Conservation (phyloP, 2,888 invertebrate species). For the Tyria jacobaeae region DNA sequence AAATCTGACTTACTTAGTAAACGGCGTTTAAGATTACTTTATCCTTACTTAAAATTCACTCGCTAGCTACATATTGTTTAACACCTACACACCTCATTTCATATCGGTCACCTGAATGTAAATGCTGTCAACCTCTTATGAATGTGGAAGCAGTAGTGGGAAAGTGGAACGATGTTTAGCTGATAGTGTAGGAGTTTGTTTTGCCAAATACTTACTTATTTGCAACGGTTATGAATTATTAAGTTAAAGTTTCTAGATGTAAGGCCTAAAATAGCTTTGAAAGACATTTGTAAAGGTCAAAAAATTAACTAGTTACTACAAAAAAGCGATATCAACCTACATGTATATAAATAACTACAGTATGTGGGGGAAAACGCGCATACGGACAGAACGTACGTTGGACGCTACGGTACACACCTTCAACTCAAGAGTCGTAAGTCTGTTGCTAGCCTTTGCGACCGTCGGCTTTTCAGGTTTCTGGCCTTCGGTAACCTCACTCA, state of each 20-base stretch:
- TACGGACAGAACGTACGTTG: no score
- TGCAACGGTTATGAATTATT: constrained; percentile 18
- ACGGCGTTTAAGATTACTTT: constrained; percentile 24
- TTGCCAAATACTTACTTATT: constrained; percentile 49
- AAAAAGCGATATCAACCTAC: not conserved
- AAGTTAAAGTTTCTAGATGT: constrained; percentile 20
- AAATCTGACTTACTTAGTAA: constrained; percentile 35
- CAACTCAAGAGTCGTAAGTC: no score
- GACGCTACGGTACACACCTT: no score
- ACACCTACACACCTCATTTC: constrained; percentile 64
- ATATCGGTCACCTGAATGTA: constrained; percentile 71
- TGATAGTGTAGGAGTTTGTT: constrained; percentile 47
- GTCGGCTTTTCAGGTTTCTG: no score
- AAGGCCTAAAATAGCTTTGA: not conserved
- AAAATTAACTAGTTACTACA: not conserved
- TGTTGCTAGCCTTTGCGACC: no score
- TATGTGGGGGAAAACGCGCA: no score
- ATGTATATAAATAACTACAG: no score
- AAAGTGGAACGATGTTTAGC: constrained; percentile 58
- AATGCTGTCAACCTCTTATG: constrained; percentile 68
- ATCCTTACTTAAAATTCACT: constrained; percentile 37
- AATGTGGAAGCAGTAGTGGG: constrained; percentile 48
- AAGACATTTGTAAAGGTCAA: not conserved
- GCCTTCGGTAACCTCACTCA: no score
- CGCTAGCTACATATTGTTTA: constrained; percentile 46